Base-by-base conservation (phyloP, 1,140 invertebrate genomes). In the Drosophila teissieri region DNA sequence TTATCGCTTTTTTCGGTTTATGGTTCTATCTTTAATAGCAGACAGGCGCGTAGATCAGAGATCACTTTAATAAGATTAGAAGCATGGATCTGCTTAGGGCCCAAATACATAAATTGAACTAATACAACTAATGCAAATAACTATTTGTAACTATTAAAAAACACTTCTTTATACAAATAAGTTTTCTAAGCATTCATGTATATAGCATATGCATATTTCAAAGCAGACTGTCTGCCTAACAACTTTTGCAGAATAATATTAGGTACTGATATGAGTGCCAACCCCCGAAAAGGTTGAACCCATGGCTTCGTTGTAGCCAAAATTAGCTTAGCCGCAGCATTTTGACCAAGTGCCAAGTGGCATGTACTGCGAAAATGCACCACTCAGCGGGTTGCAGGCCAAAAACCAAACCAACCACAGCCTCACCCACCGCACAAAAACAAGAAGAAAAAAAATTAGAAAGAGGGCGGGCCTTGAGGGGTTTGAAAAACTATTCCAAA, bases 261-360 rank as follows among this genome's bases (percentile, higher is more conserved):
- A 31, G 8, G 8, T 10, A 31, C 8, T 39, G 3, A 10, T 10
- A 22, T 2, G n/a, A 40, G 14, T 8, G 6, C 17, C 39, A 44
- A 42, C 37, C 42, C 19, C 27, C 39, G 24, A 24, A 37, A 8
- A 34, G 42, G 12, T 31, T 46, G 22, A 27, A 57, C 44, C 63
- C 58, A 24, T 45, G 64, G 60, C 31, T 6, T 10, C 44, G 44
- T 37, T 17, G 27, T 45, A 80, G 77, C 81, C 73, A 85, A 86
- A 85, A 85, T 85, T 85, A 86, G 82, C 82, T 81, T 74, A 74
- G 56, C 60, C 82, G 45, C 53, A 75, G 51, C 42, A 51, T 79
- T 61, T 74, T 63, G 68, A 56, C 60, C 77, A 73, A 78, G 75
- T 79, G 67, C 65, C 56, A 73, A 81, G 74, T 72, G 73, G 61